Conservation (phyloP, 2,888 invertebrate species). For the Ashinkailepas kermadecensis region DNA sequence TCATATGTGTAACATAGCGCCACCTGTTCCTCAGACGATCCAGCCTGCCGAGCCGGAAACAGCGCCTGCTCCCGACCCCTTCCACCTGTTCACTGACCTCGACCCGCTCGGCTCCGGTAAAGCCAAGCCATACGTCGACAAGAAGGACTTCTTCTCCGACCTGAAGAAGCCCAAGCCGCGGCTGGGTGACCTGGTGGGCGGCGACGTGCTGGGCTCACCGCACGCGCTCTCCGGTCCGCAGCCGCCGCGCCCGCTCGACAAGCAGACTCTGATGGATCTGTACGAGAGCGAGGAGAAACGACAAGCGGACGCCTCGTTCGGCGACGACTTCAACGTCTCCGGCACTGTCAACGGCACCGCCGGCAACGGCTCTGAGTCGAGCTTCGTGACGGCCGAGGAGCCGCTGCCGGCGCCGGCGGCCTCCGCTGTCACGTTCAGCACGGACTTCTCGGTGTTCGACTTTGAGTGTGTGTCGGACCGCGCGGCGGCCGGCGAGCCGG, state of each 20-base stretch:
- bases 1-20: not conserved
- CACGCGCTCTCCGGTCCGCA: slow-evolving; percentile 33
- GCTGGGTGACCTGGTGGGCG: slow-evolving; percentile 63
- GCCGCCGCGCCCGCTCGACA: slow-evolving; percentile 33
- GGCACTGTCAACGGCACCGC: not conserved
- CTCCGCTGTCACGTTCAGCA: not conserved
- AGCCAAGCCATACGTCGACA: slow-evolving; percentile 86
- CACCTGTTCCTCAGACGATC: not conserved
- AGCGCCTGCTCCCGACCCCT: slow-evolving; percentile 37
- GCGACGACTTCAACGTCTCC: too few species aligned
- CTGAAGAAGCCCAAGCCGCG: slow-evolving; percentile 90
- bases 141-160: slow-evolving; percentile 93
- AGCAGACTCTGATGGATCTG: slow-evolving; percentile 37
- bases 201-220: slow-evolving; percentile 28
- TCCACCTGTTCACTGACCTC: slow-evolving; percentile 86
- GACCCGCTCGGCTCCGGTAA: slow-evolving; percentile 87
- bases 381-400: slow-evolving; percentile 28
- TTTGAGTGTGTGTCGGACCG: slow-evolving; percentile 10
- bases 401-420: slow-evolving; percentile 28
- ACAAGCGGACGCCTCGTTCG: slow-evolving; percentile 27
- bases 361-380: slow-evolving; percentile 34
- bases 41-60: slow-evolving; percentile 19
- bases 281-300: slow-evolving; percentile 43
- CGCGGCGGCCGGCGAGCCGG: slow-evolving; percentile 7
- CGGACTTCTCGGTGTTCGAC: slow-evolving; percentile 19